Evolutionary conservation across 2,888 invertebrate species (phyloP).

Genomic region (Callyntrura guangdongensis): DNA sequence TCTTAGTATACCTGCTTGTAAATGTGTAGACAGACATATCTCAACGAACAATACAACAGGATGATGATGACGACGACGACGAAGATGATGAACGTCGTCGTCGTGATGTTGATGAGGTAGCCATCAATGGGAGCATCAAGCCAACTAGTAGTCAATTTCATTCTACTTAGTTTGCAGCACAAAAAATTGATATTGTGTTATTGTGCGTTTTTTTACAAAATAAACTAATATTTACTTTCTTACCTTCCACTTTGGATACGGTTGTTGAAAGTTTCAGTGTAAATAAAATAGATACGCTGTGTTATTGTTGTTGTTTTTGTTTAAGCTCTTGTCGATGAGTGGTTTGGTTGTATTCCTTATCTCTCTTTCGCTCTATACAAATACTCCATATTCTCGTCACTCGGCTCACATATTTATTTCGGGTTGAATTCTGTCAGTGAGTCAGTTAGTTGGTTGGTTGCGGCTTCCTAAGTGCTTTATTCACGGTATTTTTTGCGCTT

Average conservation of each 20-base stretch:
- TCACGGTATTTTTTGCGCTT: slow-evolving; percentile 73
- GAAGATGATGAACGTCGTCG: slow-evolving; percentile 6
- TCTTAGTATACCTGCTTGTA: slow-evolving; percentile 13
- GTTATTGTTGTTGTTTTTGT: slow-evolving; percentile 49
- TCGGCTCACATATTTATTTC: slow-evolving; percentile 51
- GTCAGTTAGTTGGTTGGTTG: slow-evolving; percentile 66
- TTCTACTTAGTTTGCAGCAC: slow-evolving; percentile 53
- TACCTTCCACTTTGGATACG: slow-evolving; percentile 51
- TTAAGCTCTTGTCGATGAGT: slow-evolving; percentile 13
- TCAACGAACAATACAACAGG: slow-evolving; percentile 38
- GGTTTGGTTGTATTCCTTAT: not conserved
- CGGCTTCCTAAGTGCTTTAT: slow-evolving; percentile 78
- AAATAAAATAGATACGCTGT: slow-evolving; percentile 27
- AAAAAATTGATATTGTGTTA: slow-evolving; percentile 59
- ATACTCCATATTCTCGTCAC: not conserved
- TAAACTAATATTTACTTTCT: slow-evolving; percentile 77
- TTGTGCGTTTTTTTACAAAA: slow-evolving; percentile 17
- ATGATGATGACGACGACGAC: slow-evolving; percentile 37
- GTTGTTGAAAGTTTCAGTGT: slow-evolving; percentile 53
- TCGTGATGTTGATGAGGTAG: slow-evolving; percentile 46
- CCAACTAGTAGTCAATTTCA: slow-evolving; percentile 59
- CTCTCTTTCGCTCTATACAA: slow-evolving; percentile 8
- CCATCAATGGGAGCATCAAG: slow-evolving; percentile 66
- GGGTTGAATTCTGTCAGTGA: slow-evolving; percentile 73
- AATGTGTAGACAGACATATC: slow-evolving; percentile 44